Evolutionary conservation across 2,797 vertebrate genomes (phyloP).

Genomic region (Molossus alvarezi): DNA sequence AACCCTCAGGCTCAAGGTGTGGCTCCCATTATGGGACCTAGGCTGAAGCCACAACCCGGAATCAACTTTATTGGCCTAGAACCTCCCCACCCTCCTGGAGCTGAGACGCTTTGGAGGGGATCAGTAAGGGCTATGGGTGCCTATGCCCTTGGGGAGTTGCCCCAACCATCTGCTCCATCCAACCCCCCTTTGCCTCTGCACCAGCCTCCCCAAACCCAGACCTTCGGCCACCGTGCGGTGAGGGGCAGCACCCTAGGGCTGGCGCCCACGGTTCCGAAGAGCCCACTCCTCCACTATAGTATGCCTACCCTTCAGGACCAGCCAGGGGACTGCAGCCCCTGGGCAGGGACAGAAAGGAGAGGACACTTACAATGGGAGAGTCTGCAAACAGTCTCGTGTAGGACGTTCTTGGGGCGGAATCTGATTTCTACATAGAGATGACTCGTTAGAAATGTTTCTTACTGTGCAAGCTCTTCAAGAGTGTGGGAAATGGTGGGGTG

Average conservation of each 20-base stretch:
- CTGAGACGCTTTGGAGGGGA: neutral
- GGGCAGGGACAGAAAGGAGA: neutral
- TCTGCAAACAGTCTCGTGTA: conserved; percentile 89
- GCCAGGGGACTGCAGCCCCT: neutral
- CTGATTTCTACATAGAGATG: conserved; percentile 79
- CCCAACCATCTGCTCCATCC: neutral
- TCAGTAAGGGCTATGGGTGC: neutral
- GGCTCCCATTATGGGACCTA: neutral
- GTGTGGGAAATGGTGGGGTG: neutral
- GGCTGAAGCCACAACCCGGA: neutral
- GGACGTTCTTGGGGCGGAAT: conserved; percentile 87
- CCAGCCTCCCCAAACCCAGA: neutral
- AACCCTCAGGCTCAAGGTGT: neutral
- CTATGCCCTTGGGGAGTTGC: neutral
- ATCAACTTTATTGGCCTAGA: neutral
- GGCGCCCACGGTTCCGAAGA: neutral
- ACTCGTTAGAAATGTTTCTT: neutral
- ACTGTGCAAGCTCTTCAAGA: neutral
- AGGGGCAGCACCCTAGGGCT: neutral
- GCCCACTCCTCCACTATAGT: neutral
- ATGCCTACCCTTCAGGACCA: neutral
- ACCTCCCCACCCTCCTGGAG: neutral
- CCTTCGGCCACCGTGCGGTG: neutral
- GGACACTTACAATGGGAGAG: conserved; percentile 89
- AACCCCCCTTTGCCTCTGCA: neutral